Conservation (phyloP, 2,888 invertebrate species). For the Ditula angustiorana region DNA sequence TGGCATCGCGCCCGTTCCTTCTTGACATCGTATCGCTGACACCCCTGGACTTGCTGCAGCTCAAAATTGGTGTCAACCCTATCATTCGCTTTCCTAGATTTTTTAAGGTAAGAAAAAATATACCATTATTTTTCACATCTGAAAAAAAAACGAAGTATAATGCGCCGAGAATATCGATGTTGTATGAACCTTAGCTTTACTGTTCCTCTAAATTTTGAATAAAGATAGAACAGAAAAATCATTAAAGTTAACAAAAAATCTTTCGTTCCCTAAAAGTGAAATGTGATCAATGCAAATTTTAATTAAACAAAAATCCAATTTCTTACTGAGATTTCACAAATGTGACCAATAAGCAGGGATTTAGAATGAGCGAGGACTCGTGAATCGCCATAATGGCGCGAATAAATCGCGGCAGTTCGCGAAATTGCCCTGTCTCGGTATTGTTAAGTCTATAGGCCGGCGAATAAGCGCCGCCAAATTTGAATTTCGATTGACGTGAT, state of each 20-base stretch:
- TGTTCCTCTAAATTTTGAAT: neutral
- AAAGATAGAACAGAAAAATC: neutral
- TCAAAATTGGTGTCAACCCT: constrained; percentile 93
- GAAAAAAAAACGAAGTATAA: no score
- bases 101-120: constrained; percentile 87
- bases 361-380: constrained; percentile 23
- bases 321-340: constrained; percentile 35
- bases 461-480: constrained; percentile 6
- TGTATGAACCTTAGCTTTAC: no score
- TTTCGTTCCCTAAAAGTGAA: neutral
- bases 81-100: constrained; percentile 95
- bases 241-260: neutral
- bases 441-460: constrained; percentile 15
- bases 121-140: no score
- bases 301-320: constrained; percentile 33
- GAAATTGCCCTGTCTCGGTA: constrained; percentile 27
- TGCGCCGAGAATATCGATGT: no score
- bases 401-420: constrained; percentile 39
- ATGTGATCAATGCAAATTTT: constrained; percentile 9
- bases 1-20: constrained; percentile 93
- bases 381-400: constrained; percentile 39
- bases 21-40: constrained; percentile 93
- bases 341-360: constrained; percentile 37
- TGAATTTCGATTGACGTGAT: constrained; percentile 18
- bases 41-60: constrained; percentile 95